These are phyloP conservation scores for Rhinella marina DNA, from an alignment of 2,797 vertebrate species.

Conservation along the genomic window DNA sequence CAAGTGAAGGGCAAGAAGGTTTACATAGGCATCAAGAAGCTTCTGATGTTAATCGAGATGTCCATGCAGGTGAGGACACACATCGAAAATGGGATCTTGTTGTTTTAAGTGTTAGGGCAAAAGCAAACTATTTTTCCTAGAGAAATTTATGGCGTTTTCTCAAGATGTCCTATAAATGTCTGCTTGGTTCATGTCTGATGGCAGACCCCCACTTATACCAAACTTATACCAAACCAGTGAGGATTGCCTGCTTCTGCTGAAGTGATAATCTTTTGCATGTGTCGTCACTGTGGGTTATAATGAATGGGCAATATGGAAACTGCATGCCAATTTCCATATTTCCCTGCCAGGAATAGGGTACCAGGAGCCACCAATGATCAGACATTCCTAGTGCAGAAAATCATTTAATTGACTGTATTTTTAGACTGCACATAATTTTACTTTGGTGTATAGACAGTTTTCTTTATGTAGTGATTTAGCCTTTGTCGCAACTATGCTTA, in stretches of 20 bases:
- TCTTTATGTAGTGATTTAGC: too few species aligned
- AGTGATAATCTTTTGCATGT: background rate
- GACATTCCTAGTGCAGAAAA: too few species aligned
- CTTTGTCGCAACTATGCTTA: too few species aligned
- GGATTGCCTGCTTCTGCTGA: background rate
- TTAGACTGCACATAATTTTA: too few species aligned
- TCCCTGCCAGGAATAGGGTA: background rate
- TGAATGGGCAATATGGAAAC: background rate
- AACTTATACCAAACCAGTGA: background rate
- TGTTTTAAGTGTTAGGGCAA: background rate
- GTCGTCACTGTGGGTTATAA: background rate
- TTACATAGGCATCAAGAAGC: constrained; percentile 94
- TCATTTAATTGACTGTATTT: too few species aligned
- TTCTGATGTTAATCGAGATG: constrained; percentile 98
- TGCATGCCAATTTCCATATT: background rate
- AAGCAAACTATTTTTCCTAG: background rate
- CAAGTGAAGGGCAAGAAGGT: constrained; percentile 81
- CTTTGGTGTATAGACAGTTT: too few species aligned
- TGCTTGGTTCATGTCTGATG: too few species aligned
- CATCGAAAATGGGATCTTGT: background rate
- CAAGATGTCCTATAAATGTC: too few species aligned
- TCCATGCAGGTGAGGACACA: constrained; percentile 83
- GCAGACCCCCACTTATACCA: background rate
- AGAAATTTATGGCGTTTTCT: background rate
- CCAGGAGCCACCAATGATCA: background rate